Evolutionary conservation across 2,888 invertebrate species (phyloP).

Genomic region (Leptopilina drosophilae): DNA sequence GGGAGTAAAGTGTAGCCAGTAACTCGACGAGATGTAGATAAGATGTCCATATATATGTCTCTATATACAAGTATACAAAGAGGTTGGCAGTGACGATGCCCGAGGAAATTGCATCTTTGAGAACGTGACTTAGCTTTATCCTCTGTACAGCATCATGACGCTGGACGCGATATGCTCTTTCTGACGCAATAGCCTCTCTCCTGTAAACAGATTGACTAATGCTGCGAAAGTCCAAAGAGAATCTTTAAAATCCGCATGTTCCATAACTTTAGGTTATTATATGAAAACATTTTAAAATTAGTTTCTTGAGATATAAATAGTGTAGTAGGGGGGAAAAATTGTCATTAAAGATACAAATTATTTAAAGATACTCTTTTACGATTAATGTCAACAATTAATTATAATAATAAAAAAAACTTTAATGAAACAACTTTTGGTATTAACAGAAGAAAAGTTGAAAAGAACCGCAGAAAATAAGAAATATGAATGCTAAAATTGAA

Average conservation of each 20-base stretch:
- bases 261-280: background rate
- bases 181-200: background rate
- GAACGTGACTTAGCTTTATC: slow-evolving; percentile 5
- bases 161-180: slow-evolving; percentile 26
- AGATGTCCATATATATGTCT: slow-evolving; percentile 42
- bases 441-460: too few species aligned
- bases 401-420: too few species aligned
- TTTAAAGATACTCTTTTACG: too few species aligned
- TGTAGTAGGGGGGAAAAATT: too few species aligned
- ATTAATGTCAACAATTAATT: too few species aligned
- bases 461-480: too few species aligned
- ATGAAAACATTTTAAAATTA: background rate
- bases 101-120: slow-evolving; percentile 15
- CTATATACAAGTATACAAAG: slow-evolving; percentile 25
- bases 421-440: too few species aligned
- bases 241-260: slow-evolving; percentile 5
- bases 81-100: background rate
- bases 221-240: slow-evolving; percentile 18
- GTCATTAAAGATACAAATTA: too few species aligned
- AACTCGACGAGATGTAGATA: slow-evolving; percentile 62
- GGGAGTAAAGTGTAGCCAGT: slow-evolving; percentile 60
- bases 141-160: background rate
- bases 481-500: background rate
- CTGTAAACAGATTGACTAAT: slow-evolving; percentile 36
- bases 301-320: too few species aligned